Conservation (phyloP, 2,888 invertebrate genomes). For the Protonemura montana region DNA sequence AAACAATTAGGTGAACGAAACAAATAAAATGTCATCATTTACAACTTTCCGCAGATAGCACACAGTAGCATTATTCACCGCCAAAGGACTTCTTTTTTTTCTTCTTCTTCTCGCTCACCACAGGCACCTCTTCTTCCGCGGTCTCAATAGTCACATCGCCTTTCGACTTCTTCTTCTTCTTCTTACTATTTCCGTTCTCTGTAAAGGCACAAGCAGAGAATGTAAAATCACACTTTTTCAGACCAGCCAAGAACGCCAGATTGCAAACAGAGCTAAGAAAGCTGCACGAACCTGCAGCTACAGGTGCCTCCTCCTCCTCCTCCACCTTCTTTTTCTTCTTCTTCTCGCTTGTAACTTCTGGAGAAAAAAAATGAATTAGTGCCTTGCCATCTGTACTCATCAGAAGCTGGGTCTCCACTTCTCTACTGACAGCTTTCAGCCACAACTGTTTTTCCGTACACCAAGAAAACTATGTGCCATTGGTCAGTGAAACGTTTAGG, state of each 20-base stretch:
- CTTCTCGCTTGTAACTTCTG: conserved; percentile 45
- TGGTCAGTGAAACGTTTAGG: too few relatives aligned
- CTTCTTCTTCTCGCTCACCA: conserved; percentile 23
- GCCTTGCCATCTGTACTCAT: too few relatives aligned
- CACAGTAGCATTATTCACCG: background rate
- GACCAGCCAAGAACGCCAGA: background rate
- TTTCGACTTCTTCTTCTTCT: conserved; percentile 54
- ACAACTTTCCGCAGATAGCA: background rate
- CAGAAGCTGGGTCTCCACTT: too few relatives aligned
- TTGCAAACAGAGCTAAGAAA: conserved; percentile 37
- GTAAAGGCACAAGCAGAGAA: conserved; percentile 9
- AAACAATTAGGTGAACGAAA: background rate
- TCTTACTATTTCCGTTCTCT: conserved; percentile 51
- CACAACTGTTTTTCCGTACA: too few relatives aligned
- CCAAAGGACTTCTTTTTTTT: conserved; percentile 43
- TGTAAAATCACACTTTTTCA: too few relatives aligned
- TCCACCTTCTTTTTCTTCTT: conserved; percentile 17
- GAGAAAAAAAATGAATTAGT: too few relatives aligned
- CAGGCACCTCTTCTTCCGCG: background rate
- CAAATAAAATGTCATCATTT: background rate
- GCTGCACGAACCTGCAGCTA: conserved; percentile 44
- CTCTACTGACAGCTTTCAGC: too few relatives aligned
- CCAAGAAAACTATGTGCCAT: too few relatives aligned
- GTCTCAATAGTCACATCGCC: conserved; percentile 51
- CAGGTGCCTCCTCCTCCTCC: conserved; percentile 52